Percentiles rank a stretch among this genome's conserved stretches.
phyloP scores from a whole-genome alignment of 2,888 invertebrate species.

The Baccha elongata region DNA sequence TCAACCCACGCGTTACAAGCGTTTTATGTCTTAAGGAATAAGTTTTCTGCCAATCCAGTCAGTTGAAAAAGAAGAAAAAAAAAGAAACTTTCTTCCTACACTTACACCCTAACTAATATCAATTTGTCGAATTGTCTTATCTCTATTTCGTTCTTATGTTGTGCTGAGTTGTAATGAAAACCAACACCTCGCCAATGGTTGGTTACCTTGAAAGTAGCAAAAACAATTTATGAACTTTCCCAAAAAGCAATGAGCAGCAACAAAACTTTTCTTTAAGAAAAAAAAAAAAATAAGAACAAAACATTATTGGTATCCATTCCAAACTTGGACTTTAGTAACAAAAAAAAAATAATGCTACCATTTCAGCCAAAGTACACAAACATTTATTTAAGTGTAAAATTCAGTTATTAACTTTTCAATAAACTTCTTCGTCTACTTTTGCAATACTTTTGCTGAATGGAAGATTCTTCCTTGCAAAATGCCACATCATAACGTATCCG shows the following conservation, averaged over 20 bases:
- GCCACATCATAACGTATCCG: conserved; percentile 62
- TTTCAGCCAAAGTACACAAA: conserved; percentile 69
- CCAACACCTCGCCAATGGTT: conserved; percentile 47
- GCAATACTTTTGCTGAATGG: conserved; percentile 47
- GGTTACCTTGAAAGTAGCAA: conserved; percentile 12
- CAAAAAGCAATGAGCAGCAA: conserved; percentile 53
- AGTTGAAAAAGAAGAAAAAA: conserved; percentile 11
- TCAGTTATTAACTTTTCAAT: conserved; percentile 74
- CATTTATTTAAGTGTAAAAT: conserved; percentile 74
- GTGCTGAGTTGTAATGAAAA: conserved; percentile 57
- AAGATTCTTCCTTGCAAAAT: conserved; percentile 14
- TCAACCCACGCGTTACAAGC: conserved; percentile 26
- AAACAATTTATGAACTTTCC: conserved; percentile 50
- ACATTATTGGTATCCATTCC: conserved; percentile 48
- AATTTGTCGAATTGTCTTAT: conserved; percentile 66
- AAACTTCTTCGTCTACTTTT: conserved; percentile 72
- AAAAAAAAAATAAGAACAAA: conserved; percentile 19
- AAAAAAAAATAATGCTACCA: conserved; percentile 29
- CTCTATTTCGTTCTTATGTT: conserved; percentile 27
- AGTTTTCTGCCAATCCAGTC: conserved; percentile 20
- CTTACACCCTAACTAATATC: conserved; percentile 56
- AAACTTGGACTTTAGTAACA: conserved; percentile 46
- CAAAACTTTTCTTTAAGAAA: conserved; percentile 54
- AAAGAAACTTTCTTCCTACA: conserved; percentile 32
- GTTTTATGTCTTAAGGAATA: neutral